Conservation (phyloP, 2,797 vertebrate genomes). For the Phrynocephalus forsythii region DNA sequence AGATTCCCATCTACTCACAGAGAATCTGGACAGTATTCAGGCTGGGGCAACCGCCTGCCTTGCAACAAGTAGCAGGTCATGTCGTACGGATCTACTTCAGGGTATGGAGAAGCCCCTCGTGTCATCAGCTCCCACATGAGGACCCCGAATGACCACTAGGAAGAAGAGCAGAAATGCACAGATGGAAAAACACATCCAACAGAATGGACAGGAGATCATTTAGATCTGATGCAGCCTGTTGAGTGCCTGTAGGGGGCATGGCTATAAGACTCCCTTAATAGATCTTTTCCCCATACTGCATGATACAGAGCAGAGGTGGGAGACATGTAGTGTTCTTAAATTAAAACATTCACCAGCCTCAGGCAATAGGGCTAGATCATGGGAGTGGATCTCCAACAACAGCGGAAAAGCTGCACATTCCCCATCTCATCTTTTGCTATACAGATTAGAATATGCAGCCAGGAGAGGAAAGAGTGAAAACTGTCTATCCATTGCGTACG, state of each 20-base stretch:
- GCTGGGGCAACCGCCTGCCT: constrained; percentile 92
- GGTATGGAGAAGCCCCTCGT: constrained; percentile 91
- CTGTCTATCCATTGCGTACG: neutral
- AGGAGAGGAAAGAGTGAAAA: neutral
- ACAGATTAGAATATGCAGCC: neutral
- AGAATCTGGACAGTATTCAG: constrained; percentile 89
- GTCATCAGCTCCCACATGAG: constrained; percentile 98
- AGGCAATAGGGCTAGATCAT: neutral
- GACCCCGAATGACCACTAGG: constrained; percentile 97
- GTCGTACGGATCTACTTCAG: constrained; percentile 94
- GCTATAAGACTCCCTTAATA: neutral
- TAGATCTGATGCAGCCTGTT: neutral
- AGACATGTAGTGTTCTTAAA: neutral
- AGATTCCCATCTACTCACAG: constrained; percentile 84
- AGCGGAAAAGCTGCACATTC: neutral
- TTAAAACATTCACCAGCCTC: neutral
- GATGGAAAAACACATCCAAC: neutral
- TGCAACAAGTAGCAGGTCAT: constrained; percentile 88
- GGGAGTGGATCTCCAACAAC: neutral
- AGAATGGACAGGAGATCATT: neutral
- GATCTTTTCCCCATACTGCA: neutral
- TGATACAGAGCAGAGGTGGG: neutral
- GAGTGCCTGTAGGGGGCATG: too few relatives aligned
- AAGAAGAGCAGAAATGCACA: neutral
- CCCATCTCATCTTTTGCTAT: neutral